Percentiles rank a stretch among this genome's conserved stretches.
Evolutionary conservation across 2,888 invertebrate genomes (phyloP).

Genomic region (Neocrepidodera transversa): DNA sequence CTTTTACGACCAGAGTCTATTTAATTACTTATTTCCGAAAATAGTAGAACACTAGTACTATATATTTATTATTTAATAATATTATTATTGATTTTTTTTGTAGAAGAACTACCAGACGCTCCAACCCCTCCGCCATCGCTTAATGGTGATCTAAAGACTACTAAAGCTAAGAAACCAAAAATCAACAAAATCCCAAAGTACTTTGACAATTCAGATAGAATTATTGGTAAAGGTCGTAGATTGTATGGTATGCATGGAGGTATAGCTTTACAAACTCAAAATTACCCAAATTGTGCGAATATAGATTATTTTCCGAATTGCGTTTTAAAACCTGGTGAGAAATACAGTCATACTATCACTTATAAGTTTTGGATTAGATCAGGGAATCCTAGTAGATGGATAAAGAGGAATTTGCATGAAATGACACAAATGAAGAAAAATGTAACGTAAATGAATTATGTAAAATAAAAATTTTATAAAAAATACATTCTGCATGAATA

Average conservation of each 20-base stretch:
- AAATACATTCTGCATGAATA: no score
- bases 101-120: neutral
- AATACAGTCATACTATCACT: constrained; percentile 73
- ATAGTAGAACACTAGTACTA: no score
- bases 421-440: neutral
- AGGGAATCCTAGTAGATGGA: constrained; percentile 51
- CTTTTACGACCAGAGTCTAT: no score
- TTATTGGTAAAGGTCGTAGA: constrained; percentile 71
- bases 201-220: constrained; percentile 39
- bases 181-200: constrained; percentile 36
- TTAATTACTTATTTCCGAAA: no score
- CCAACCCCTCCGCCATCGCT: neutral
- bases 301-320: constrained; percentile 77
- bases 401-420: constrained; percentile 45
- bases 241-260: constrained; percentile 55
- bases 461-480: no score
- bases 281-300: constrained; percentile 87
- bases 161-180: neutral
- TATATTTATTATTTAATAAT: no score
- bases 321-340: constrained; percentile 73
- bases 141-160: neutral
- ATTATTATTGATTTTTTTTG: neutral
- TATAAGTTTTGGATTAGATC: constrained; percentile 73
- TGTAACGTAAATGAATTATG: no score
- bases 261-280: constrained; percentile 88